phyloP scores from a whole-genome alignment of 1,140 invertebrate species.

The Neodiprion virginianus region DNA sequence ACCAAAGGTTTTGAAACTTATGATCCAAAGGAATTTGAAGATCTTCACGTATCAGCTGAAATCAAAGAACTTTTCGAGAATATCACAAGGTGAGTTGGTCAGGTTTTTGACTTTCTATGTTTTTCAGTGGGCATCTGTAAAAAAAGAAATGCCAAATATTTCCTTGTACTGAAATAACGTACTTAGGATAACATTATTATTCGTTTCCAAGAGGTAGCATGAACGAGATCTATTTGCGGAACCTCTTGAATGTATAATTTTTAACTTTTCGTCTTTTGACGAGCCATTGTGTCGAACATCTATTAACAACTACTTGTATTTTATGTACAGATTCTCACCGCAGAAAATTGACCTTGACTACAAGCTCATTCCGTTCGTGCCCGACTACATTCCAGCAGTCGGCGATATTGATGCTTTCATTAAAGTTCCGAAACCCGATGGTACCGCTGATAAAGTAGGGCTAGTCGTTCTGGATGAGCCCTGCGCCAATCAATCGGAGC shows the following conservation, averaged over 20 bases:
- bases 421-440: constrained; percentile 87
- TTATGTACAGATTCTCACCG: constrained; percentile 79
- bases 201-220: background rate
- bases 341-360: constrained; percentile 90
- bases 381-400: constrained; percentile 96
- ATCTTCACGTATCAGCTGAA: constrained; percentile 82
- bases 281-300: background rate
- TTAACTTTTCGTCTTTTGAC: constrained; percentile 8
- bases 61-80: constrained; percentile 93
- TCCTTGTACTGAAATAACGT: background rate
- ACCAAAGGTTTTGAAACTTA: constrained; percentile 70
- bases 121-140: constrained; percentile 9
- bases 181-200: no score
- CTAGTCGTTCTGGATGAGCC: constrained; percentile 94
- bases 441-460: constrained; percentile 75
- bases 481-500: constrained; percentile 92
- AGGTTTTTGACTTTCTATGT: background rate
- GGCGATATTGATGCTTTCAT: constrained; percentile 98
- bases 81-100: constrained; percentile 78
- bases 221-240: background rate
- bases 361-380: constrained; percentile 93
- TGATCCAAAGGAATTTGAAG: constrained; percentile 84
- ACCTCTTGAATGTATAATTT: background rate
- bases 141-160: constrained; percentile 16
- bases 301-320: no score